Conservation (phyloP, 2,797 vertebrate species). For the Hyperoplus immaculatus region DNA sequence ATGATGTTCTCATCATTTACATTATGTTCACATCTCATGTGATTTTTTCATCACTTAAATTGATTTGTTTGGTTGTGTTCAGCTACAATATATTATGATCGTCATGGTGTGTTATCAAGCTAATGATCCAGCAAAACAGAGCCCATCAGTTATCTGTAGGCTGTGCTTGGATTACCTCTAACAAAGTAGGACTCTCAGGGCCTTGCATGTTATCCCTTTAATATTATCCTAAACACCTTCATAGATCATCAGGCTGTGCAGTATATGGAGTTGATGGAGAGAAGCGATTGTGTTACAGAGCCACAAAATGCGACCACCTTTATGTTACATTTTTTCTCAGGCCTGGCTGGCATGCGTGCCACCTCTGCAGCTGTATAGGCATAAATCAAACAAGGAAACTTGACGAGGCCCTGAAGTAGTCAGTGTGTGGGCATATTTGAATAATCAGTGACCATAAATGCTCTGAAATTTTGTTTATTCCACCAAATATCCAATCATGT, state of each 20-base stretch:
- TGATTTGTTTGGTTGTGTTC: conserved; percentile 17
- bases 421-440: conserved; percentile 53
- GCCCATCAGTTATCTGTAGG: conserved; percentile 29
- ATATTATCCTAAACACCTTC: conserved; percentile 62
- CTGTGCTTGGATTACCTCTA: conserved; percentile 25
- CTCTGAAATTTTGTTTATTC: conserved; percentile 31
- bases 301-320: conserved; percentile 60
- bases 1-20: background rate
- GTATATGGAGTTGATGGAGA: conserved; percentile 33
- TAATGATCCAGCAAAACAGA: conserved; percentile 20
- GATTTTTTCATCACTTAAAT: conserved; percentile 13
- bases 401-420: conserved; percentile 62
- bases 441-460: conserved; percentile 48
- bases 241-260: conserved; percentile 55
- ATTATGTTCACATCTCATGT: conserved; percentile 4
- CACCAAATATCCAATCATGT: conserved; percentile 11
- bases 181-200: conserved; percentile 6
- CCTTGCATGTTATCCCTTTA: conserved; percentile 32
- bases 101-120: conserved; percentile 11
- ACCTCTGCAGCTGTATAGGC: conserved; percentile 77
- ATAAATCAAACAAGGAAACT: conserved; percentile 81
- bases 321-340: conserved; percentile 61
- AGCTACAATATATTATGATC: conserved; percentile 31
- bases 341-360: conserved; percentile 54
- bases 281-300: conserved; percentile 59